Evolutionary conservation across 2,797 vertebrate genomes (phyloP), one percentile per base, ranked within the genome.

Genomic region (Poecilia wingei): DNA sequence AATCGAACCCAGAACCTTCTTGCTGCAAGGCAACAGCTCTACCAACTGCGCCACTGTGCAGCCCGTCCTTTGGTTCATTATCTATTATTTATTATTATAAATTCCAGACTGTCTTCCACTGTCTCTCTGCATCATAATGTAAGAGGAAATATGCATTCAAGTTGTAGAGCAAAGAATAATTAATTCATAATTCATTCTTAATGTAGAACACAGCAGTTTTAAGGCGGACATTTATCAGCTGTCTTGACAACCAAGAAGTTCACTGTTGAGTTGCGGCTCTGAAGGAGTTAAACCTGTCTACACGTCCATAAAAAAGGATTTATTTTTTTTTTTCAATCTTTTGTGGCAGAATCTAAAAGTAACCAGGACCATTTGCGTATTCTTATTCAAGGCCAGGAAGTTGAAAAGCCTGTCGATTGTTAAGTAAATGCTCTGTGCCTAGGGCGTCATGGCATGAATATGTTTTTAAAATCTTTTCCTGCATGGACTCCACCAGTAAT

Each of bases 241-340:
- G 51, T 31, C 73, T 75, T 59, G 33, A 74, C 72, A 55, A 41
- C 47, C 72, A 73, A 39, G 2, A 73, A 12, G 12, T 22, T 69
- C 66, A 43, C 66, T 22, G 64, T 68, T 12, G 64, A 68, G 39
- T 25, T 68, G 64, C 36, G 13, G 64, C 12, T 12, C 64, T 41
- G 64, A 68, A 68, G 10, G 64, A 70, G 66, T 69, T 69, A 28
- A 45, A 70, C 2, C 25, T 45, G 22, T 70, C 68, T 45, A 45
- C 25, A 45, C 12, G 7, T 70, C 18, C 68, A 70, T 45, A 45
- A 70, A 70, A 13, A n/a, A 41, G 1, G 1, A 6, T 36, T 33
- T 64, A n/a, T n/a, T 18, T 16, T 61, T 20, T 39, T 4, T 20
- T 22, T 22, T 53, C 49, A 25, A 39, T 68, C 64, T 2, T 45